Conservation (phyloP, 2,888 invertebrate genomes). For the Rhagophthalmus giganteus region DNA sequence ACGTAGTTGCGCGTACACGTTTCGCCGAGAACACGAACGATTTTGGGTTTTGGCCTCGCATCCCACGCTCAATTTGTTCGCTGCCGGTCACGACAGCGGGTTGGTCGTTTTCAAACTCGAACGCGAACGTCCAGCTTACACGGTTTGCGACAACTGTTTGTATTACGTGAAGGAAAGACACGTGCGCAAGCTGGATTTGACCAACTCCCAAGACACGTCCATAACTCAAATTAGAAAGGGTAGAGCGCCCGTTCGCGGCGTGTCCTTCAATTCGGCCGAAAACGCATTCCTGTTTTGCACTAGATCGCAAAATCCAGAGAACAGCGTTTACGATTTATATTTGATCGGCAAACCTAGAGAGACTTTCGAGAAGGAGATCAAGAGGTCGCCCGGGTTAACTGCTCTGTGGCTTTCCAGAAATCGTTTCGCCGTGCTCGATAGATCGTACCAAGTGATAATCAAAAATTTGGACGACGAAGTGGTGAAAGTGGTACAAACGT, state of each 20-base stretch:
- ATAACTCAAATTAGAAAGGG: constrained; percentile 91
- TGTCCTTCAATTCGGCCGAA: constrained; percentile 97
- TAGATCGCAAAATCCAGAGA: constrained; percentile 80
- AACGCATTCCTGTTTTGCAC: constrained; percentile 90
- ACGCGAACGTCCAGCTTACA: constrained; percentile 94
- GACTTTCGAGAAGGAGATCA: constrained; percentile 67
- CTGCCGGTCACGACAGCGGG: constrained; percentile 98
- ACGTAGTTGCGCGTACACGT: constrained; percentile 87
- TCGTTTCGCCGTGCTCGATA: constrained; percentile 94
- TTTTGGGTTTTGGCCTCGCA: constrained; percentile 98
- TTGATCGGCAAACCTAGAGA: constrained; percentile 75
- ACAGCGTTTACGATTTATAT: constrained; percentile 92
- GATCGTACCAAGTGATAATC: constrained; percentile 89
- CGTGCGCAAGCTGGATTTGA: constrained; percentile 89
- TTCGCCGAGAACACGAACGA: constrained; percentile 92
- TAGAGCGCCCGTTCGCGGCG: constrained; percentile 76
- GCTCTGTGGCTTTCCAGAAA: constrained; percentile 98
- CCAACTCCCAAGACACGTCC: constrained; percentile 87
- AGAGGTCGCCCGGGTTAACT: constrained; percentile 85
- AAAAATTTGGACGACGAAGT: constrained; percentile 98
- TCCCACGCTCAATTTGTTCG: constrained; percentile 93
- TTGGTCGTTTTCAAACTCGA: constrained; percentile 93
- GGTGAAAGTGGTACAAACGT: constrained; percentile 87
- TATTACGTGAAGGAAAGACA: constrained; percentile 96
- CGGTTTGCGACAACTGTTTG: constrained; percentile 88